Conservation (phyloP, 2,888 invertebrate genomes). For the Monopis laevigella region DNA sequence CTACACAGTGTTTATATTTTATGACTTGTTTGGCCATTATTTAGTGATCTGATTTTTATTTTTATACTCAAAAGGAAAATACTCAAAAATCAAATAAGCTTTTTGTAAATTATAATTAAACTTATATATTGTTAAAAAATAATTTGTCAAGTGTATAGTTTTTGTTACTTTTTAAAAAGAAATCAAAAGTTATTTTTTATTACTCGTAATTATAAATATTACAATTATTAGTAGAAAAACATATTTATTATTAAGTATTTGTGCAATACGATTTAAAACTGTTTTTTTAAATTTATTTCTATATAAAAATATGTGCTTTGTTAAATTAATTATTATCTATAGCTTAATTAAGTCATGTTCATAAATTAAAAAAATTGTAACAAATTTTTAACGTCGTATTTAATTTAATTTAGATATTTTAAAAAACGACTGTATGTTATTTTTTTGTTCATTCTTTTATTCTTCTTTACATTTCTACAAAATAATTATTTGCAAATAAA, state of each 20-base stretch:
- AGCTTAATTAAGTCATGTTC: neutral
- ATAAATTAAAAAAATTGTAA: slow-evolving; percentile 48
- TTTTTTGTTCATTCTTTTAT: slow-evolving; percentile 20
- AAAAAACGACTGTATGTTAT: slow-evolving; percentile 41
- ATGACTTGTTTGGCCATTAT: too few relatives aligned
- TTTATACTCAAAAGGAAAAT: too few relatives aligned
- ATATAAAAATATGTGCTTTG: slow-evolving; percentile 29
- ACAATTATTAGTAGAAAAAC: slow-evolving; percentile 8
- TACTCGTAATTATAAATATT: neutral
- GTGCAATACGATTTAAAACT: slow-evolving; percentile 58
- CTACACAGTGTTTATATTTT: too few relatives aligned
- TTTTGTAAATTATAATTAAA: too few relatives aligned
- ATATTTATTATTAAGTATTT: slow-evolving; percentile 32
- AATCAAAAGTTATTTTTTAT: neutral
- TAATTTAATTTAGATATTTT: neutral
- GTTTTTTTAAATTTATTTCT: slow-evolving; percentile 36
- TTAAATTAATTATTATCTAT: slow-evolving; percentile 23
- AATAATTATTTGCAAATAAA: slow-evolving; percentile 57
- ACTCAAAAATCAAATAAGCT: too few relatives aligned
- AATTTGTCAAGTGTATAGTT: too few relatives aligned
- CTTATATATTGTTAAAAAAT: too few relatives aligned
- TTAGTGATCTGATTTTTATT: too few relatives aligned
- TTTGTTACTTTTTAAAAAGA: neutral
- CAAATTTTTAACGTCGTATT: slow-evolving; percentile 51
- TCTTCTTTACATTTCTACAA: slow-evolving; percentile 23